These are phyloP conservation scores for Clunio marinus DNA, from an alignment of 2,888 invertebrate genomes.

Conservation along the genomic window DNA sequence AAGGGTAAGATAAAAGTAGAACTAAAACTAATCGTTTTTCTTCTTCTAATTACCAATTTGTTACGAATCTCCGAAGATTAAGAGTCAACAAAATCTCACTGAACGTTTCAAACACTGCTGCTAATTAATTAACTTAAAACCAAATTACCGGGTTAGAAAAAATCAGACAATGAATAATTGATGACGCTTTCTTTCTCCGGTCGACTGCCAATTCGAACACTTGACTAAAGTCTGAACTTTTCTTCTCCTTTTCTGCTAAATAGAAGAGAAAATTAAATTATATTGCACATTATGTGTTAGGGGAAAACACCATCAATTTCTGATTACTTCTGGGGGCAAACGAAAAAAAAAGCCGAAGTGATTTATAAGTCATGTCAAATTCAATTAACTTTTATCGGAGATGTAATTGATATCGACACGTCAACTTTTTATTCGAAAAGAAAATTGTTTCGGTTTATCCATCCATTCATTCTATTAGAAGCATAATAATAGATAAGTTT, in stretches of 20 bases:
- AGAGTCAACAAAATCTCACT: neutral
- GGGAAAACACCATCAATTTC: neutral
- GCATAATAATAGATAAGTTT: no score
- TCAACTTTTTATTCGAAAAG: neutral
- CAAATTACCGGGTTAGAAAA: neutral
- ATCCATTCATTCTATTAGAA: no score
- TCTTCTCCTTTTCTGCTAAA: neutral
- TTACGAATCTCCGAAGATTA: neutral
- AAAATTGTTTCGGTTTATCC: no score
- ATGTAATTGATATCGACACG: neutral
- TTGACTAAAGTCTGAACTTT: no score
- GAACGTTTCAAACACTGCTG: neutral
- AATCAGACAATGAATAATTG: neutral
- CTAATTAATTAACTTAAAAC: conserved; percentile 6
- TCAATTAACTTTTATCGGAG: neutral
- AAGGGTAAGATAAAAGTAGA: neutral
- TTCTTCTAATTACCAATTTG: neutral
- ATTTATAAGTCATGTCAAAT: conserved; percentile 7
- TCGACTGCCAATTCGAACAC: neutral
- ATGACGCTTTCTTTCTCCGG: neutral
- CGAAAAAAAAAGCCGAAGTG: neutral
- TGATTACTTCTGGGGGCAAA: neutral
- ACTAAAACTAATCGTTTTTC: neutral
- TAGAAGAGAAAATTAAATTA: neutral
- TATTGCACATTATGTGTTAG: neutral